Percentiles rank a stretch among this genome's conserved stretches.
phyloP scores from a whole-genome alignment of 1,140 invertebrate species.

The Drosophila persimilis region DNA sequence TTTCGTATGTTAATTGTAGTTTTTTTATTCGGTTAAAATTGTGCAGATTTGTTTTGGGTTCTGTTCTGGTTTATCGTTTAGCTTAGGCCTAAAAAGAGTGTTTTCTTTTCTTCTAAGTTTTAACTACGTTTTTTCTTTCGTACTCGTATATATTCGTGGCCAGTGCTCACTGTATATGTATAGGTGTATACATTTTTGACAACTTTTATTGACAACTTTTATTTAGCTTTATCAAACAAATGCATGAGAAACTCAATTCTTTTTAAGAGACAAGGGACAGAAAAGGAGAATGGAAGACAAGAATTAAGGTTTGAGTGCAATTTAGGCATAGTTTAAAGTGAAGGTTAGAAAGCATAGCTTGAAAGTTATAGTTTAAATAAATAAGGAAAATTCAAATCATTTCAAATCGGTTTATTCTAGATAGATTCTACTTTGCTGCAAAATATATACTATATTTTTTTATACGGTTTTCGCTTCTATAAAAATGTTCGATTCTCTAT shows the following conservation, averaged over 20 bases:
- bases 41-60: slow-evolving; percentile 53
- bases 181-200: background rate
- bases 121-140: slow-evolving; percentile 34
- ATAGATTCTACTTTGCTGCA: slow-evolving; percentile 17
- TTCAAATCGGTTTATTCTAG: slow-evolving; percentile 12
- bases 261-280: background rate
- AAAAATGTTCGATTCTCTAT: slow-evolving; percentile 36
- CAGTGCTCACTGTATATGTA: slow-evolving; percentile 23
- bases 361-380: background rate
- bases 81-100: slow-evolving; percentile 42
- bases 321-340: background rate
- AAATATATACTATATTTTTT: slow-evolving; percentile 23
- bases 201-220: too few species aligned
- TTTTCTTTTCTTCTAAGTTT: slow-evolving; percentile 29
- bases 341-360: background rate
- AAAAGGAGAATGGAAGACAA: background rate
- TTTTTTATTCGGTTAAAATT: slow-evolving; percentile 63
- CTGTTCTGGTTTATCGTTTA: slow-evolving; percentile 27
- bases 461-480: slow-evolving; percentile 19
- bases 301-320: background rate
- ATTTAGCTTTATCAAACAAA: too few species aligned
- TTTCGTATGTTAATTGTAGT: slow-evolving; percentile 9
- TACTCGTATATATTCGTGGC: slow-evolving; percentile 29
- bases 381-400: background rate
- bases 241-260: too few species aligned